These are phyloP conservation scores for Odiellus spinosus DNA, from an alignment of 2,888 invertebrate genomes.

Conservation along the genomic window DNA sequence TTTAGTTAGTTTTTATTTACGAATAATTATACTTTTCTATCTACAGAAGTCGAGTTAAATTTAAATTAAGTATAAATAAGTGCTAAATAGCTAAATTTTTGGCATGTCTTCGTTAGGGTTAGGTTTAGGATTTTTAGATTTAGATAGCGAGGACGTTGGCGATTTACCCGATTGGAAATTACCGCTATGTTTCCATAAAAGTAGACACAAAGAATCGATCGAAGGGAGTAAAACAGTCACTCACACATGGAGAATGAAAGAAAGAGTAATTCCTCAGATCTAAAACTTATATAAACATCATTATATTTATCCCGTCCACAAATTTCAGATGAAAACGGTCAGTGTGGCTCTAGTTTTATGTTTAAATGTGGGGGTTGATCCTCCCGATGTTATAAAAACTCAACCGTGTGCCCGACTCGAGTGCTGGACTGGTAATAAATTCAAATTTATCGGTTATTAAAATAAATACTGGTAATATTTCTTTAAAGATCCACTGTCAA, in stretches of 20 bases:
- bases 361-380: constrained; percentile 97
- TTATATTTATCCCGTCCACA: constrained; percentile 1
- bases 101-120: no score
- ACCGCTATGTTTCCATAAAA: constrained; percentile 53
- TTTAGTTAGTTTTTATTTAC: no score
- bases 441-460: neutral
- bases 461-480: neutral
- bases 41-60: no score
- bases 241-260: constrained; percentile 78
- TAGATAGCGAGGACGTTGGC: constrained; percentile 12
- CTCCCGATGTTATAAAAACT: constrained; percentile 93
- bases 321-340: constrained; percentile 83
- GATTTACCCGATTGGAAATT: constrained; percentile 23
- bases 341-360: constrained; percentile 95
- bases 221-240: constrained; percentile 47
- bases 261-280: constrained; percentile 24
- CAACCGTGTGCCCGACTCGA: constrained; percentile 89
- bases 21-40: no score
- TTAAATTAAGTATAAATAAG: no score
- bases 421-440: constrained; percentile 77
- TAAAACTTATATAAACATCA: constrained; percentile 10
- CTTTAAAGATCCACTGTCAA: constrained; percentile 48
- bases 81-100: no score
- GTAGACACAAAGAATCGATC: constrained; percentile 55
- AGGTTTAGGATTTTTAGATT: constrained; percentile 4